Conservation (phyloP, 2,888 invertebrate genomes). For the Mythimna lalbum region DNA sequence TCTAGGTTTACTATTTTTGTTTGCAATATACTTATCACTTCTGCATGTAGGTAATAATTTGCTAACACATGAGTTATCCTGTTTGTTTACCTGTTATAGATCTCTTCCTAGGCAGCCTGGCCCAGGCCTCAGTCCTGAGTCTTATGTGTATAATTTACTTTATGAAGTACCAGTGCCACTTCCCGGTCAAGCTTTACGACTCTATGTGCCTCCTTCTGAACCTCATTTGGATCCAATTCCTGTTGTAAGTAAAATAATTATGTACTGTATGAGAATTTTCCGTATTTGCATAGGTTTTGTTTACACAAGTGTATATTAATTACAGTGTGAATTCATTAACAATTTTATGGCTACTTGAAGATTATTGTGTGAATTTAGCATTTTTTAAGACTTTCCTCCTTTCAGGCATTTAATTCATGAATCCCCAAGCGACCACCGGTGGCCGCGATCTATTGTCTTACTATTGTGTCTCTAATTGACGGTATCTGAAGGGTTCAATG, state of each 20-base stretch:
- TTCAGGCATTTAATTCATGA: neutral
- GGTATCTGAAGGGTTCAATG: no score
- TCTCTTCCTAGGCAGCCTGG: conserved; percentile 95
- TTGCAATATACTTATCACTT: neutral
- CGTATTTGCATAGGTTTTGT: neutral
- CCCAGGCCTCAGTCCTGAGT: conserved; percentile 95
- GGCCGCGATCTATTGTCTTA: no score
- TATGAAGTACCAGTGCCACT: conserved; percentile 98
- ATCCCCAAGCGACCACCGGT: no score
- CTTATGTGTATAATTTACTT: conserved; percentile 98
- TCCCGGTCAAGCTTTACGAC: conserved; percentile 96
- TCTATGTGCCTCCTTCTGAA: conserved; percentile 93
- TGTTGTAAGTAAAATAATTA: conserved; percentile 83
- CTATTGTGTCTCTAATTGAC: no score
- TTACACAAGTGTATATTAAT: neutral
- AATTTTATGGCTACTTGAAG: neutral
- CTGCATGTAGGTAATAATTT: neutral
- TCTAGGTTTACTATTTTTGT: no score
- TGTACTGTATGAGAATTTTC: neutral
- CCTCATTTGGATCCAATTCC: conserved; percentile 92
- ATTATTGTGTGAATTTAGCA: neutral
- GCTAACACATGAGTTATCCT: neutral
- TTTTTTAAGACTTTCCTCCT: neutral
- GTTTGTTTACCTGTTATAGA: conserved; percentile 77
- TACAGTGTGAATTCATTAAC: neutral